Evolutionary conservation across 2,888 invertebrate genomes (phyloP).

Genomic region (Drosophila cognata): DNA sequence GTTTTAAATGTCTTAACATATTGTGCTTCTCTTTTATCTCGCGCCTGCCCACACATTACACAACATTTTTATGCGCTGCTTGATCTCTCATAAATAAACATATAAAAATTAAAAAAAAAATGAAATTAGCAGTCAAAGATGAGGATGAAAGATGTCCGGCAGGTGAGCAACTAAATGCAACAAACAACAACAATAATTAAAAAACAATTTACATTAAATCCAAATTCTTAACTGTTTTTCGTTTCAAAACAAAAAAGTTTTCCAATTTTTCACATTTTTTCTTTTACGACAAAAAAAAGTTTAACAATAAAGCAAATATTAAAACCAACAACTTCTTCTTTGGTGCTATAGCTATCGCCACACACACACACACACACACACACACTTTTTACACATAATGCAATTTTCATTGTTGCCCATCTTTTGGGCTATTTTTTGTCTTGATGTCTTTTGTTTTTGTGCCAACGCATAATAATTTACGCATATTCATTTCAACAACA

Average conservation of each 20-base stretch:
- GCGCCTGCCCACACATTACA: constrained; percentile 41
- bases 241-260: constrained; percentile 25
- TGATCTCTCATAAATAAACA: constrained; percentile 51
- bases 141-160: constrained; percentile 89
- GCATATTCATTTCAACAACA: constrained; percentile 62
- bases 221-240: constrained; percentile 41
- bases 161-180: constrained; percentile 86
- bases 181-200: constrained; percentile 36
- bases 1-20: constrained; percentile 60
- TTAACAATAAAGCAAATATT: constrained; percentile 18
- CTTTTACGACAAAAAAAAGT: constrained; percentile 18
- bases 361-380: constrained; percentile 14
- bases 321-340: constrained; percentile 45
- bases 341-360: constrained; percentile 56
- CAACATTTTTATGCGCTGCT: constrained; percentile 65
- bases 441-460: constrained; percentile 57
- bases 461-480: constrained; percentile 76
- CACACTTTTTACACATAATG: constrained; percentile 35
- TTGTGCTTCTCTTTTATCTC: constrained; percentile 68
- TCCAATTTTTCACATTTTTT: constrained; percentile 24
- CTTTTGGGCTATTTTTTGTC: constrained; percentile 39
- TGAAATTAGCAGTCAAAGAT: constrained; percentile 87
- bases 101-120: constrained; percentile 17
- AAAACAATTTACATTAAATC: constrained; percentile 8
- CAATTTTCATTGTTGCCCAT: constrained; percentile 58